phyloP scores from a whole-genome alignment of 1,140 invertebrate species.

The Drosophila jambulina region DNA sequence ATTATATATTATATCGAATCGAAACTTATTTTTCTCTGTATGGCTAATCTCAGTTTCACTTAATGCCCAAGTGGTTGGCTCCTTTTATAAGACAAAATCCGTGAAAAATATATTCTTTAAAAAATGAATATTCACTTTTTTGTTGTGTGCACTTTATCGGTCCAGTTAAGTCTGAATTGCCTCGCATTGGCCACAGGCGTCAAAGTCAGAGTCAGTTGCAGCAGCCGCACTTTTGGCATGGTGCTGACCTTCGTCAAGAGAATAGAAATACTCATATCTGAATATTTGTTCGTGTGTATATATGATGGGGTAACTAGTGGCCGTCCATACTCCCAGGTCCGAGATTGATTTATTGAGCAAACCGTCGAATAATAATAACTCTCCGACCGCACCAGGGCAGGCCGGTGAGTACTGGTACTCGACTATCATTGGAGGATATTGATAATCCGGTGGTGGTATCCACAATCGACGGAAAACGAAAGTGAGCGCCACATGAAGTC shows the following conservation, averaged over 20 bases:
- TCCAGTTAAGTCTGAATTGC: conserved; percentile 38
- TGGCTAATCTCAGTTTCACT: not conserved
- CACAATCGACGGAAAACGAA: conserved; percentile 65
- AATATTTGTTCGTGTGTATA: conserved; percentile 6
- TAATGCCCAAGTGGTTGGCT: no score
- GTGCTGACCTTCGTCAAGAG: conserved; percentile 70
- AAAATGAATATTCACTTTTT: not conserved
- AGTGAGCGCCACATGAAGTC: conserved; percentile 52
- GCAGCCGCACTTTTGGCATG: conserved; percentile 47
- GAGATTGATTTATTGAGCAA: conserved; percentile 51
- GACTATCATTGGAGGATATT: conserved; percentile 52
- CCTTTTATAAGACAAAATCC: not conserved
- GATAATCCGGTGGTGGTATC: conserved; percentile 39
- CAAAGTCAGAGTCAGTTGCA: conserved; percentile 36
- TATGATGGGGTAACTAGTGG: conserved; percentile 29
- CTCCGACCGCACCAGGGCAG: conserved; percentile 32
- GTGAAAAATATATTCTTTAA: not conserved
- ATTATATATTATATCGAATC: not conserved
- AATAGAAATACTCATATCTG: conserved; percentile 56
- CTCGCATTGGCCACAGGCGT: conserved; percentile 58
- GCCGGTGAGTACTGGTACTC: conserved; percentile 9
- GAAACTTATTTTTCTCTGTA: not conserved
- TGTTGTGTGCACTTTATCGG: conserved; percentile 16
- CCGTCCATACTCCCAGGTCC: conserved; percentile 12
- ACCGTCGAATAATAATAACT: conserved; percentile 42